Base-by-base conservation (phyloP, 2,113 vertebrate species). In the Neogobius melanostomus region DNA sequence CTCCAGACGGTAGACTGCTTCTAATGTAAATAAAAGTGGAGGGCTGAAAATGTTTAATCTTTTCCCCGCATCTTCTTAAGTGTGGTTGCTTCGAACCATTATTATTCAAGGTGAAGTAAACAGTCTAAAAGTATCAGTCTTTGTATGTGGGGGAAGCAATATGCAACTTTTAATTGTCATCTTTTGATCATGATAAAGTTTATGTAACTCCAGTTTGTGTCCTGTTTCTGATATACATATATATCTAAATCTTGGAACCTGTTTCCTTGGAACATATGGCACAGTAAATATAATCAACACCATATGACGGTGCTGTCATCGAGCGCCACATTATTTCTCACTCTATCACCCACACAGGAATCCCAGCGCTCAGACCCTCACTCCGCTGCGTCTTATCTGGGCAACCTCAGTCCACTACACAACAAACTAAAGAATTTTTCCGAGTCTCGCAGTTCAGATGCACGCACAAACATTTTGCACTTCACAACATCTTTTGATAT, bases 231-330 rank as follows among this genome's bases (percentile, higher is more conserved):
- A 49, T 17, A 51, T 47, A 60, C 68, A 83, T 77, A 21, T 21
- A 72, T 66, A 64, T 17, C 5, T 47, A 72, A 69, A 64, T 17
- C 5, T 47, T 63, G 42, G 36, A 68, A 28, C 52, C 60, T 60
- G 43, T 45, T 64, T 81, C 49, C 8, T 53, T 49, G 49, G 45
- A 83, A 66, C 84, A 87, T 79, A 87, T 84, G 77, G 79, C 51
- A 79, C 15, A 54, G 60, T 61, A 71, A 82, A 84, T 74, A 76
- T 78, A 82, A 88, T 84, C 79, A 87, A 82, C 80, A 84, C 78
- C 80, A 71, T 65, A 61, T 60, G 81, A 85, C 76, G 77, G 72
- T 67, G 52, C 69, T 81, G 76, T 83, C 80, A 69, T 68, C 64
- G 42, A 56, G 82, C 74, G 62, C 59, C 52, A 68, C 66, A 48